These are phyloP conservation scores for rat (Rattus norvegicus) DNA, from an alignment of 2,113 vertebrate species.

Conservation along the genomic window GRCr8 NC_086026.1:60842501-60843000, in stretches of 20 bases:
- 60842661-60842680: background rate
- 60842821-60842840: background rate
- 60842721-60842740: slow-evolving; percentile 56
- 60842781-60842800: slow-evolving; percentile 52
- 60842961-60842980: slow-evolving; percentile 43
- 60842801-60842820: slow-evolving; percentile 65
- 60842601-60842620: accelerated
- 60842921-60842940: slow-evolving; percentile 58
- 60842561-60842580: background rate
- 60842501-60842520: background rate
- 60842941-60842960: slow-evolving; percentile 57
- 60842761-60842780: slow-evolving; percentile 72
- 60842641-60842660: background rate
- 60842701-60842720: slow-evolving; percentile 60
- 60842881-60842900: slow-evolving; percentile 63
- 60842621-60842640: background rate
- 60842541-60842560: background rate
- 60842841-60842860: background rate
- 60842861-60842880: slow-evolving; percentile 74
- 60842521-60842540: background rate
- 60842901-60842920: slow-evolving; percentile 56
- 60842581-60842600: background rate
- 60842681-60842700: background rate
- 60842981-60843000: slow-evolving; percentile 56
- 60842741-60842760: slow-evolving; percentile 67